phyloP scores from a whole-genome alignment of 2,888 invertebrate genomes.

The Heterodera filipjevi region DNA sequence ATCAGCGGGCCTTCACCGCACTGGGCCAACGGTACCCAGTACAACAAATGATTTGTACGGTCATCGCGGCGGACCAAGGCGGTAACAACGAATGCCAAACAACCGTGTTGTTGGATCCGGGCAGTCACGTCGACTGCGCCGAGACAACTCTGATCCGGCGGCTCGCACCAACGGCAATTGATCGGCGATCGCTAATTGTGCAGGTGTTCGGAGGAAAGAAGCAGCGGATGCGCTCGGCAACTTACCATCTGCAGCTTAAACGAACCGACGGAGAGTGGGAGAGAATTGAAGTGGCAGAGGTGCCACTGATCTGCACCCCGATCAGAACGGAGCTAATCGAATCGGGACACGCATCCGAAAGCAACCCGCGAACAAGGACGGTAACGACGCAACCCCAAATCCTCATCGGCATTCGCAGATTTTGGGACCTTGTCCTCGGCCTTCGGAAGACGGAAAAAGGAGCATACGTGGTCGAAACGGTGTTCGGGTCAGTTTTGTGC shows the following conservation, averaged over 20 bases:
- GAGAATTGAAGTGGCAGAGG: neutral
- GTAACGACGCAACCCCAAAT: neutral
- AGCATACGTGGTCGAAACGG: conserved; percentile 1
- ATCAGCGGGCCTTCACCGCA: neutral
- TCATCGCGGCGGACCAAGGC: neutral
- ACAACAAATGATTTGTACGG: neutral
- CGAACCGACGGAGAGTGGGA: conserved; percentile 14
- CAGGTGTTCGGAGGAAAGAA: neutral
- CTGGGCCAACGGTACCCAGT: neutral
- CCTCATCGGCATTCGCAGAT: conserved; percentile 9
- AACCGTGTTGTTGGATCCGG: neutral
- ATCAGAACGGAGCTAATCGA: neutral
- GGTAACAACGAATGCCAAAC: neutral
- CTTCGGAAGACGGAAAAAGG: neutral
- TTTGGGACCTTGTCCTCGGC: neutral
- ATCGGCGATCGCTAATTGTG: neutral
- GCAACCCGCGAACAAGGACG: neutral
- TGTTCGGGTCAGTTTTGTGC: neutral
- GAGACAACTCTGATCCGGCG: neutral
- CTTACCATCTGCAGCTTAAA: neutral
- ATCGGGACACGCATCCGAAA: neutral
- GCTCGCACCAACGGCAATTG: neutral
- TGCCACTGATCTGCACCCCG: neutral
- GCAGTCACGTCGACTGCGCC: neutral
- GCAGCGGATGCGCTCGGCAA: neutral